Base-by-base conservation (phyloP, 2,888 invertebrate species). In the Copidosoma aretas region DNA sequence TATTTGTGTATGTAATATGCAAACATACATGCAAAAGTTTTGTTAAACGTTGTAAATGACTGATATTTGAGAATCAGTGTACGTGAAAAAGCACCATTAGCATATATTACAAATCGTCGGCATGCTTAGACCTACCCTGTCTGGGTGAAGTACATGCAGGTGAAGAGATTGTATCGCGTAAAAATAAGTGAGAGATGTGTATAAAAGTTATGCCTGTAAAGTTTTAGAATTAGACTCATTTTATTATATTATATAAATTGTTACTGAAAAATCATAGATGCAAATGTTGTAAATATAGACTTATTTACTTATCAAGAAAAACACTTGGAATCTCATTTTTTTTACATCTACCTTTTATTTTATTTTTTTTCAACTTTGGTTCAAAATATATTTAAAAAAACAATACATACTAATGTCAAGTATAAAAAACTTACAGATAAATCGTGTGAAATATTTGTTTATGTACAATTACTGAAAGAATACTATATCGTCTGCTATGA, bases 401-500 rank as follows among this genome's bases (percentile, higher is more conserved):
- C 57, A 10, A 24, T 57, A 59, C 59, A 70, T 43, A 41, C 32
- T 15, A 52, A 39, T 21, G n/a, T 15, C 10, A 43, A 39, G 41
- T 32, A 32, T 32, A 22, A 17, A 21, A 65, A 14, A 24, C 52
- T 60, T 67, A 51, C 17, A 59, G 59, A 70, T 53, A 41, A 10
- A 54, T 64, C 60, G 64, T 63, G 60, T 19, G 59, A 67, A 60
- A 19, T 51, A 57, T 51, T 43, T 64, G 63, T 17, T 51, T 53
- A 67, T 64, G n/a, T 64, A 68, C 53, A 64, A 17, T 32, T 61
- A 65, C 24, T 79, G 77, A 88, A 84, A 94, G 82, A 94, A 94
- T 79, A 95, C 90, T 1, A 95, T 87, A 80, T 95, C 94, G 79
- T 95, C 94, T 14, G 95, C 95, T 75, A 94, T 89, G 62, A 96